These are phyloP conservation scores for Bubo bubo DNA, from an alignment of 2,113 vertebrate genomes.

Conservation along the genomic window DNA sequence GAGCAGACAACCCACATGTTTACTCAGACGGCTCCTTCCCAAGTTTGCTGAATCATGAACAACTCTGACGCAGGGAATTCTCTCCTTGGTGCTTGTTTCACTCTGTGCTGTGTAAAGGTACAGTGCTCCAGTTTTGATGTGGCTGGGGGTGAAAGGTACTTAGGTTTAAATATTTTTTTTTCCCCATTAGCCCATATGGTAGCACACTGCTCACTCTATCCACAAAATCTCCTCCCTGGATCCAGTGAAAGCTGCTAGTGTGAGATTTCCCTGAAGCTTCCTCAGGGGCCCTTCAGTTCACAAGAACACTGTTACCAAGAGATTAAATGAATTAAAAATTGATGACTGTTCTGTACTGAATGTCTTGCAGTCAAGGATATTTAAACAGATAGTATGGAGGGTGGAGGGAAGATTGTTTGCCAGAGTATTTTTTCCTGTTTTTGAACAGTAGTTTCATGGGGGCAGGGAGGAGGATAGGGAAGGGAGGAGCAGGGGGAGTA, in stretches of 20 bases:
- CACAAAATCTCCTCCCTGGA: not conserved
- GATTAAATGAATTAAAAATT: slow-evolving; percentile 80
- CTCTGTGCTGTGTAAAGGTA: not conserved
- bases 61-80: slow-evolving; percentile 20
- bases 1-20: not conserved
- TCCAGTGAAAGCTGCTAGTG: slow-evolving; percentile 9
- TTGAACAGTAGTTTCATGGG: slow-evolving; percentile 47
- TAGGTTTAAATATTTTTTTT: slow-evolving; percentile 14
- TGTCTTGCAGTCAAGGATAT: slow-evolving; percentile 74
- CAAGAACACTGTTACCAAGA: slow-evolving; percentile 70
- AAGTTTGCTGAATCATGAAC: slow-evolving; percentile 64
- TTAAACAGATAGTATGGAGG: slow-evolving; percentile 67
- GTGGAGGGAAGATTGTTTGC: not conserved
- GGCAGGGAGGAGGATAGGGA: not conserved
- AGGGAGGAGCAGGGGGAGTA: not conserved
- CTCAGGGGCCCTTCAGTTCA: slow-evolving; percentile 71
- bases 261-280: slow-evolving; percentile 69
- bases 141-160: slow-evolving; percentile 31
- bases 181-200: not conserved
- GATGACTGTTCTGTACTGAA: slow-evolving; percentile 70
- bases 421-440: slow-evolving; percentile 29
- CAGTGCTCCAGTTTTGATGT: not conserved
- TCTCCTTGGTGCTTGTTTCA: not conserved
- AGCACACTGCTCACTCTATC: slow-evolving; percentile 2
- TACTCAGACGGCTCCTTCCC: slow-evolving; percentile 33